Evolutionary conservation across 2,888 invertebrate species (phyloP).

Genomic region (Melanargia galathea): DNA sequence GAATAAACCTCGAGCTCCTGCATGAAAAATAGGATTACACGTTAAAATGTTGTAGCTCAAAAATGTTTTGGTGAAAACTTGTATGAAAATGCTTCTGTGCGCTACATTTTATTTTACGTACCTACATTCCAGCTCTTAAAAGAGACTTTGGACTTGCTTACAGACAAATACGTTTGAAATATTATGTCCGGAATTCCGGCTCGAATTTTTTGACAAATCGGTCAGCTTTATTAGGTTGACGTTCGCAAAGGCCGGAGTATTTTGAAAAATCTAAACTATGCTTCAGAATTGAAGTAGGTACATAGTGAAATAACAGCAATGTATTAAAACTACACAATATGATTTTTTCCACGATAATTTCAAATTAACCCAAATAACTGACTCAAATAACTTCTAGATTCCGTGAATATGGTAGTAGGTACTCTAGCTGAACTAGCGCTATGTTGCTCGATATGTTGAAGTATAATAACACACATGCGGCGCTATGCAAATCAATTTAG

Average conservation of each 20-base stretch:
- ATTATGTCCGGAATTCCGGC: not conserved
- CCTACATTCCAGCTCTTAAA: not conserved
- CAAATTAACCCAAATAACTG: not conserved
- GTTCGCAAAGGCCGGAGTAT: not conserved
- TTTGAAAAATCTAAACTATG: not conserved
- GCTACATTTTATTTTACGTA: constrained; percentile 22
- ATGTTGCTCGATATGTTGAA: not conserved
- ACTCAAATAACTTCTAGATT: not conserved
- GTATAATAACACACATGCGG: not conserved
- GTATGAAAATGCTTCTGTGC: constrained; percentile 20
- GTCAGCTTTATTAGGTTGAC: too few relatives aligned
- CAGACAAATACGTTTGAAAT: not conserved
- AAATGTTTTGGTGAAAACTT: constrained; percentile 29
- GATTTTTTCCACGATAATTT: not conserved
- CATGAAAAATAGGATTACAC: constrained; percentile 34
- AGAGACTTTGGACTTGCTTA: constrained; percentile 6
- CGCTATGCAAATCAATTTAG: not conserved
- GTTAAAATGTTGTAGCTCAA: constrained; percentile 32
- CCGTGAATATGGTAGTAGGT: not conserved
- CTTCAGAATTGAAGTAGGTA: not conserved
- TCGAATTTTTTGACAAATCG: not conserved
- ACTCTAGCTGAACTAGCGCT: not conserved
- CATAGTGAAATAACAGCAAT: not conserved
- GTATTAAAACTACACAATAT: too few relatives aligned
- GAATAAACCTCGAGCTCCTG: constrained; percentile 29